phyloP scores from a whole-genome alignment of 2,113 vertebrate genomes.

The Jaculus jaculus region DNA sequence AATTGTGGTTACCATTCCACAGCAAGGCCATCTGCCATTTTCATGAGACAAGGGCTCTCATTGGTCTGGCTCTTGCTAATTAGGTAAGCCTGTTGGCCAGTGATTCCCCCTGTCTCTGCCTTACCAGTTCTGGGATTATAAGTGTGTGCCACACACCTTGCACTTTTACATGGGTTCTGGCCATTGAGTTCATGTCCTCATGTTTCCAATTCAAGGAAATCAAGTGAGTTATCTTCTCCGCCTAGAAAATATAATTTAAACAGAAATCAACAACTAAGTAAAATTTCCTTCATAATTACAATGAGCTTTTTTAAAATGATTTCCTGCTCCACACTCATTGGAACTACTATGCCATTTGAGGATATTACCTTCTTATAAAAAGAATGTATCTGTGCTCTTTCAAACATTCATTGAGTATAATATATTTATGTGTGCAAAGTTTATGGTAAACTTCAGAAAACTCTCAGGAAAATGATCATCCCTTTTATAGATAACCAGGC shows the following conservation, averaged over 20 bases:
- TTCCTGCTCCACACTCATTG: neutral
- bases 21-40: no score
- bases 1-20: no score
- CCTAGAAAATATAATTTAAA: neutral
- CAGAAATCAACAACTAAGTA: neutral
- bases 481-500: neutral
- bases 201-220: no score
- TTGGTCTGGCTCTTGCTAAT: no score
- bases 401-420: neutral
- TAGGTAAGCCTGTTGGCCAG: no score
- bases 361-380: neutral
- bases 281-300: neutral
- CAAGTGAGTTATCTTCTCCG: no score
- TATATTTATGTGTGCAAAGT: neutral
- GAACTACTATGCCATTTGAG: neutral
- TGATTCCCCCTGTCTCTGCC: no score
- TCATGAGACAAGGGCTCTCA: no score
- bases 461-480: neutral
- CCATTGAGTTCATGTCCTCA: no score
- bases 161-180: no score
- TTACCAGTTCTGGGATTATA: no score
- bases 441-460: neutral
- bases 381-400: neutral
- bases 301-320: neutral
- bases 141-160: no score